Conservation (phyloP, 92 coral and sea anemone species). For the Umimayanthus kanabou region DNA sequence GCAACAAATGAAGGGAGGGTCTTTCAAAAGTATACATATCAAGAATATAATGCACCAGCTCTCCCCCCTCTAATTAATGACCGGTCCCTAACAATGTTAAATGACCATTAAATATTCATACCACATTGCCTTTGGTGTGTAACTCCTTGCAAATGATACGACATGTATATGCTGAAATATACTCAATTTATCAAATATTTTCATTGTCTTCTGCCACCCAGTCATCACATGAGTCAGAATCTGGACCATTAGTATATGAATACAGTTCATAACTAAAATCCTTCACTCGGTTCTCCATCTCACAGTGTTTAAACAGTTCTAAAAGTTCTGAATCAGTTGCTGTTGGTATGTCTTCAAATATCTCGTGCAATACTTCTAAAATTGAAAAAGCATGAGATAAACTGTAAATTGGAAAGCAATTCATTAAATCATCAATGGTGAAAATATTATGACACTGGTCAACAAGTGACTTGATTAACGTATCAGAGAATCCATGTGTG, state of each 20-base stretch:
- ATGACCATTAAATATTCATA: no score
- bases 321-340: neutral
- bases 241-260: neutral
- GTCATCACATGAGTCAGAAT: conserved; percentile 11
- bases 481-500: conserved; percentile 7
- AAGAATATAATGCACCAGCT: no score
- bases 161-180: no score
- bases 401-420: neutral
- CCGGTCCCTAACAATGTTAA: no score
- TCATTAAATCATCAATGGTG: conserved; percentile 1
- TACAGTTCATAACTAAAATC: conserved; percentile 5
- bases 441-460: conserved; percentile 5
- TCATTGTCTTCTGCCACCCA: conserved; percentile 1
- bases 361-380: neutral
- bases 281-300: neutral
- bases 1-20: no score
- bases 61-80: no score
- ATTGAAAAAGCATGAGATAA: neutral
- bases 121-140: neutral
- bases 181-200: neutral
- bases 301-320: neutral
- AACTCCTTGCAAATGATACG: neutral
- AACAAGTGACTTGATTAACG: neutral
- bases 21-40: no score
- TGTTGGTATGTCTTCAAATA: neutral